Conservation (phyloP, 2,888 invertebrate species). For the Pasiphila rectangulata region DNA sequence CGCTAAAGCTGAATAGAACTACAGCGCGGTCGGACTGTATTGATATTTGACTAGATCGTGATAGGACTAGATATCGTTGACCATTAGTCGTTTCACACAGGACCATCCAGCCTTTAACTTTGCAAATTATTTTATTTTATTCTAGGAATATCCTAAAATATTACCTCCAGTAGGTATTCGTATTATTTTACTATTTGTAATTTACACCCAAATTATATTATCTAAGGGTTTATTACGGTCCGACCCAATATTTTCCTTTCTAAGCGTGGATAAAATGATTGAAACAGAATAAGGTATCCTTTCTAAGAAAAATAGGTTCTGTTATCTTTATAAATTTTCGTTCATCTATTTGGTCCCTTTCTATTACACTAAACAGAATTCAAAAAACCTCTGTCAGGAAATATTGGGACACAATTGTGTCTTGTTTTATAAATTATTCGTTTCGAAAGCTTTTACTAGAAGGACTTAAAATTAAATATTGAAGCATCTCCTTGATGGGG, state of each 20-base stretch:
- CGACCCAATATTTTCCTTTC: conserved; percentile 12
- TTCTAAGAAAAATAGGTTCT: conserved; percentile 13
- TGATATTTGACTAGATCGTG: no score
- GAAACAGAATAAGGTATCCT: conserved; percentile 12
- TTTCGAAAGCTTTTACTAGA: not conserved
- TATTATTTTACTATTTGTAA: conserved; percentile 4
- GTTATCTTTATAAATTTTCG: conserved; percentile 22
- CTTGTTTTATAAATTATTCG: not conserved
- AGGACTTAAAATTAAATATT: no score
- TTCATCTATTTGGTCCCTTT: conserved; percentile 14
- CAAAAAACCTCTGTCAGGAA: conserved; percentile 30
- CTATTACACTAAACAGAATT: conserved; percentile 25
- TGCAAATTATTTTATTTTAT: no score
- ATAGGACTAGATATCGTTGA: no score
- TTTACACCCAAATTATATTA: conserved; percentile 10
- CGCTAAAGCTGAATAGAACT: no score
- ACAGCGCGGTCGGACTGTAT: no score
- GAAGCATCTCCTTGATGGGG: no score
- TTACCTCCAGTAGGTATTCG: not conserved
- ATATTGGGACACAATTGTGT: conserved; percentile 30
- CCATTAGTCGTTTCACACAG: no score
- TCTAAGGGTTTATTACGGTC: conserved; percentile 17
- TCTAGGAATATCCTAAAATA: not conserved
- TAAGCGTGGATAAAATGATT: conserved; percentile 16
- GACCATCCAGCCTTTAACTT: no score